Evolutionary conservation across 2,888 invertebrate genomes (phyloP).

Genomic region (Sinohyriopsis cumingii): DNA sequence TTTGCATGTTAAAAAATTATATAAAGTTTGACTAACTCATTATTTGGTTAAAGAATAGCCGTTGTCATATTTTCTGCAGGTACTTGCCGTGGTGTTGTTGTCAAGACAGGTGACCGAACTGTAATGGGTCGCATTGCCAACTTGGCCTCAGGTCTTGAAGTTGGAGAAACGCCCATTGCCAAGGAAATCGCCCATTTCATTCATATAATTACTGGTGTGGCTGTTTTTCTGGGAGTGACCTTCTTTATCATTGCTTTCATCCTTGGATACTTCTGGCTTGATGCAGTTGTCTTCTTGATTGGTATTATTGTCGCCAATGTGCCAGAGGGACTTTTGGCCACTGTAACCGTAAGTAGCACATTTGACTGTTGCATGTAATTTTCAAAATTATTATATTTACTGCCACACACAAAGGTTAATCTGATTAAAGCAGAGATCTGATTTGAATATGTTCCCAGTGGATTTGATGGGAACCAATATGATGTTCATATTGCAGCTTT

Average conservation of each 20-base stretch:
- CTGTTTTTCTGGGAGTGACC: conserved; percentile 84
- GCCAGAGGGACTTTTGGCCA: conserved; percentile 97
- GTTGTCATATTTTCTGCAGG: conserved; percentile 43
- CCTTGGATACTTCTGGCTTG: conserved; percentile 98
- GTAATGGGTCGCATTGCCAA: conserved; percentile 73
- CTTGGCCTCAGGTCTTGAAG: conserved; percentile 70
- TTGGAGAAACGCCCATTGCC: conserved; percentile 93
- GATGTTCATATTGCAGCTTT: too few species aligned
- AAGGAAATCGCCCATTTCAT: conserved; percentile 99
- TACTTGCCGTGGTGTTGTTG: conserved; percentile 66
- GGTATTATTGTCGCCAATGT: conserved; percentile 99
- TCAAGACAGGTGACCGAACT: conserved; percentile 69
- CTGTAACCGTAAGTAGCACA: conserved; percentile 86
- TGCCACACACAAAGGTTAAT: background rate
- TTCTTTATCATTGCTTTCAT: conserved; percentile 98
- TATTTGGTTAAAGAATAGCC: background rate
- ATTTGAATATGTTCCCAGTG: background rate
- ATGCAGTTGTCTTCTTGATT: conserved; percentile 97
- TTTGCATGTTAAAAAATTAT: too few species aligned
- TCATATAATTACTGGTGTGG: conserved; percentile 95
- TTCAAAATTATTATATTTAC: background rate
- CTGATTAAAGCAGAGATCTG: background rate
- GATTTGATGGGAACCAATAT: too few species aligned
- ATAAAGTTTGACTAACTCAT: too few species aligned
- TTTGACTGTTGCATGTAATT: background rate